Percentiles rank a stretch among this genome's conserved stretches.
These are phyloP conservation scores for Tretioscincus oriximinensis DNA, from an alignment of 2,113 vertebrate genomes.

Conservation along the genomic window DNA sequence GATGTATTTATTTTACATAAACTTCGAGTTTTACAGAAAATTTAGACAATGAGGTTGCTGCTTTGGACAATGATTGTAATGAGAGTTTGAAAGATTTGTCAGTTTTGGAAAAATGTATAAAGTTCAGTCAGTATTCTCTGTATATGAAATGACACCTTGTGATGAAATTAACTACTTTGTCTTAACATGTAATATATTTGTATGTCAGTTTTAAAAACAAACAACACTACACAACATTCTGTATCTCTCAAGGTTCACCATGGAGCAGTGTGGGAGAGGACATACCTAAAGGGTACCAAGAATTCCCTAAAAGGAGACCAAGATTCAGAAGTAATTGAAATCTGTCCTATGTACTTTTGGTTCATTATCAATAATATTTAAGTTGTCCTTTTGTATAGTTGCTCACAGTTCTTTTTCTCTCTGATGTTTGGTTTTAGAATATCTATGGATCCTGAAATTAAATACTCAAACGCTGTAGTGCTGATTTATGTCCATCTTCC, in stretches of 20 bases:
- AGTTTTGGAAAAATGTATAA: conserved; percentile 58
- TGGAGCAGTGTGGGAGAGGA: conserved; percentile 67
- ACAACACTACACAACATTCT: conserved; percentile 49
- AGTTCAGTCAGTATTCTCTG: conserved; percentile 58
- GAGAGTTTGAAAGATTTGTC: conserved; percentile 56
- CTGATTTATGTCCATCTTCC: conserved; percentile 55
- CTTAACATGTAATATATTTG: conserved; percentile 61
- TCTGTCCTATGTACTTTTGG: conserved; percentile 57
- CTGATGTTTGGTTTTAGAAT: conserved; percentile 48
- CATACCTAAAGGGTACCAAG: conserved; percentile 67
- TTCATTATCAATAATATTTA: conserved; percentile 52
- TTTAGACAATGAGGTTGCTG: conserved; percentile 52
- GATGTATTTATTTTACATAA: conserved; percentile 3
- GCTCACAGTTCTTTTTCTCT: conserved; percentile 39
- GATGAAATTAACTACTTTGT: conserved; percentile 49
- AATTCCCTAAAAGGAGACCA: conserved; percentile 67
- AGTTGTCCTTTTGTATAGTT: conserved; percentile 54
- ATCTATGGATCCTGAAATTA: conserved; percentile 54
- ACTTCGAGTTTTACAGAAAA: conserved; percentile 38
- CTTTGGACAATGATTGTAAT: conserved; percentile 63
- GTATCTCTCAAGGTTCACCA: conserved; percentile 67
- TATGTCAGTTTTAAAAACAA: conserved; percentile 58
- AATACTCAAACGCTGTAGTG: conserved; percentile 52
- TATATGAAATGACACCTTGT: conserved; percentile 61
- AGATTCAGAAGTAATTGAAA: conserved; percentile 73